Evolutionary conservation across 2,888 invertebrate genomes (phyloP).

Genomic region (Suillia variegata): DNA sequence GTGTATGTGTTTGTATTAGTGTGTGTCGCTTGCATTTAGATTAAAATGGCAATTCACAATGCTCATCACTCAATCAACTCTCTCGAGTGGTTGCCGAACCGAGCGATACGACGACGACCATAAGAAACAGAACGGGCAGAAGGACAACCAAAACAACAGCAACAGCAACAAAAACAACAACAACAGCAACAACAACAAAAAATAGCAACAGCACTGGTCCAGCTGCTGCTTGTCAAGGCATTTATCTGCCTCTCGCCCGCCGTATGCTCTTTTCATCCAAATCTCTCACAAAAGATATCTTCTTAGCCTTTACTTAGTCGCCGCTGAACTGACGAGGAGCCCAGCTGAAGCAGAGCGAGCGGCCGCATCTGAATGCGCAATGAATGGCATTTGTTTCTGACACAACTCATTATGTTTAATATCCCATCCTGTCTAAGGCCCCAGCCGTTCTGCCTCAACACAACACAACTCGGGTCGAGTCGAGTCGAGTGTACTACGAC

Average conservation of each 20-base stretch:
- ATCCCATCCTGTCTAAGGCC: conserved; percentile 45
- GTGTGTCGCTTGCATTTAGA: conserved; percentile 14
- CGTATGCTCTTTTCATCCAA: too few species aligned
- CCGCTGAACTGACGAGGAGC: conserved; percentile 10
- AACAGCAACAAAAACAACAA: conserved; percentile 11
- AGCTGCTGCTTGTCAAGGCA: conserved; percentile 8
- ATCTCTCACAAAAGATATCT: too few species aligned
- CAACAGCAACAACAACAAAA: background rate
- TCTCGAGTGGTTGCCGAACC: conserved; percentile 16
- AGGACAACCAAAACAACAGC: background rate
- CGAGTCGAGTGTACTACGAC: too few species aligned
- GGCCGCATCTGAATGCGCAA: conserved; percentile 50
- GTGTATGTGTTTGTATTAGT: background rate
- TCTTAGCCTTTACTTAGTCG: background rate
- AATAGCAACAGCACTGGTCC: background rate
- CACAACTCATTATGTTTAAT: conserved; percentile 52
- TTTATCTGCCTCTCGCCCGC: background rate
- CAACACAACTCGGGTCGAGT: too few species aligned
- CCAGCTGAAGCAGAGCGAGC: conserved; percentile 40
- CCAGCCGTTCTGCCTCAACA: too few species aligned
- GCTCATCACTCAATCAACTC: conserved; percentile 24
- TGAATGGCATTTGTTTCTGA: conserved; percentile 56
- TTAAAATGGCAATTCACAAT: conserved; percentile 22
- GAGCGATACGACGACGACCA: background rate
- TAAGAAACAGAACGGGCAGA: background rate